Base-by-base conservation (phyloP, 2,888 invertebrate genomes). In the Tetropium fuscum region DNA sequence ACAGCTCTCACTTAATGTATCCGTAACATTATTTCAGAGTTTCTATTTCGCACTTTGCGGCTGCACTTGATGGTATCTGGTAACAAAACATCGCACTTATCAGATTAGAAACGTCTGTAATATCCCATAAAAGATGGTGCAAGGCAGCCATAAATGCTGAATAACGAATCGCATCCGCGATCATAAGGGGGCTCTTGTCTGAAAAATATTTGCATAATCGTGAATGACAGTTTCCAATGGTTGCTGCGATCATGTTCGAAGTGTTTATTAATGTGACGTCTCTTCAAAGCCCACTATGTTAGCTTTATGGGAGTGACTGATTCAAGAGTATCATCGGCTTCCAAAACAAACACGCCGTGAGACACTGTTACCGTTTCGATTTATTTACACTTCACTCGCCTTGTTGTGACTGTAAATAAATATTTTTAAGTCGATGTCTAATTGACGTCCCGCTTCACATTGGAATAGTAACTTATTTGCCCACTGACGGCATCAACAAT, bases 171-270 rank as follows among this genome's bases (percentile, higher is more conserved):
- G 66, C 58, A 59, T 58, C 45, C 62, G 64, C 43, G 32, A 32
- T 38, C 57, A 64, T 66, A 68, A 71, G 68, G 68, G 66, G 66
- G 60, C 62, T 61, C 66, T 66, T 65, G 68, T 69, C 66, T 68
- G 64, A 56, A 55, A 64, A 58, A 41, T 59, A 76, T 76, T 75
- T 73, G 69, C 76, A 75, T 76, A 75, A 76, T 74, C 74, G 70
- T 75, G 74, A 74, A 75, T 74, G 76, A 75, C 75, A 72, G 71
- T 71, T 73, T 71, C 66, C 64, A 66, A 66, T 68, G 69, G 66
- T 62, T 65, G 65, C 66, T 64, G 55, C 63, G 68, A 70, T 73
- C 73, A 68, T 65, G 65, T 71, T 71, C 63, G 59, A 55, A 72
- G 73, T 72, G 73, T 71, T 71, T 73, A 72, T 73, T 73, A 72